Evolutionary conservation across 2,888 invertebrate species (phyloP), one percentile per base, ranked within the genome.

Genomic region (Peribatodes rhomboidaria): DNA sequence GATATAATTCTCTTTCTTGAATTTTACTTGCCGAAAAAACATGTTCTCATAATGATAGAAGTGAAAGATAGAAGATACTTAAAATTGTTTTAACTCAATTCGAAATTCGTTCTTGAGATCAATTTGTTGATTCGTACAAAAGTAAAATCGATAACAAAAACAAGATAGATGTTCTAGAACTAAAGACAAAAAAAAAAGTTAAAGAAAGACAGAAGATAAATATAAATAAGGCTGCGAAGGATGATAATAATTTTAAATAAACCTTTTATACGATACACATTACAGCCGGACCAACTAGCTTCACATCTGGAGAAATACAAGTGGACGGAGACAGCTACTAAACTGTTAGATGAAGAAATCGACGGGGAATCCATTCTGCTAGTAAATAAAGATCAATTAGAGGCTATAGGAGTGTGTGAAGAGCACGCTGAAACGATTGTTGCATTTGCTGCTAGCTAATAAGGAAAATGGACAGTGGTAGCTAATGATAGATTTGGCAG

Each of bases 311-410:
- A 78, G 0, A 82, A 86, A 64, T 79, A 73, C 71, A 75, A 81
- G 1, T 92, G 92, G 92, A 73, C 72, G 0, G 88, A 90, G 27
- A 87, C 91, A 0, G 85, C 87, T 0, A 73, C 84, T 1, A 77
- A 85, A 0, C 75, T 92, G 10, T 79, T 79, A 59, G 92, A 91
- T n/a, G 89, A 92, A 59, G 92, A 92, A 67, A 88, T 92, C 0
- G 92, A 92, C 9, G 92, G 92, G 0, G 91, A 92, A 55, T 89
- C 91, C 0, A 58, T 92, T 1, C 84, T 86, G 35, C 73, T 92
- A 0, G 92, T 89, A 0, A 85, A 89, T 0, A 90, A 85, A 50
- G 75, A 80, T 0, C 91, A 92, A 68, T 78, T 92, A 0, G 61
- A 87, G 0, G 80, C 75, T 0, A 90, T 92, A 6, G 92, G 92